Evolutionary conservation across 2,113 vertebrate species (phyloP).

Genomic region (Gulo gulo): DNA sequence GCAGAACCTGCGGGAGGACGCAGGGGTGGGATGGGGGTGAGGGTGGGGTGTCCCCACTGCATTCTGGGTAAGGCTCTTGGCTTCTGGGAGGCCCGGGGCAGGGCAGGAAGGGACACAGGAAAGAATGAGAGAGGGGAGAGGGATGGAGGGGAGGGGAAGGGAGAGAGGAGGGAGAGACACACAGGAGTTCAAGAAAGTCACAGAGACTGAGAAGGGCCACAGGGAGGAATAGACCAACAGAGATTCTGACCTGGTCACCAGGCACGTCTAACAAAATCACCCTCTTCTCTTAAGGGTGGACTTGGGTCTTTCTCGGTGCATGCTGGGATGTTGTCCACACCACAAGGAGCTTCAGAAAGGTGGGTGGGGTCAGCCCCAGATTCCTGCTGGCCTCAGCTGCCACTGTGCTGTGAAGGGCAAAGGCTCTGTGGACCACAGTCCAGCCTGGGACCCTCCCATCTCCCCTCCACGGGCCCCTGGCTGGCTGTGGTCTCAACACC

Average conservation of each 20-base stretch:
- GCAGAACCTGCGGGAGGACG: neutral
- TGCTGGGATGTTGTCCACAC: rapidly evolving
- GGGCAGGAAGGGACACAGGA: neutral
- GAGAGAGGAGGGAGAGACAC: neutral
- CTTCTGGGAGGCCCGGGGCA: neutral
- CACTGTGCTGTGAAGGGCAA: neutral
- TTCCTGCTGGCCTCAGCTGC: neutral
- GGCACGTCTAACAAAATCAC: neutral
- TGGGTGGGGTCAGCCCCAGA: neutral
- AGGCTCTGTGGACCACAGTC: neutral
- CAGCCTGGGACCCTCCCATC: neutral
- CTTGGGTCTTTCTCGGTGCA: neutral
- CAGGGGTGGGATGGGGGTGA: neutral
- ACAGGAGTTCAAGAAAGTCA: neutral
- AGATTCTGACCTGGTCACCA: neutral
- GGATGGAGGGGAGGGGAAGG: neutral
- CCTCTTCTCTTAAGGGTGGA: neutral
- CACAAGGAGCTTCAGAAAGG: neutral
- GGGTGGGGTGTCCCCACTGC: neutral
- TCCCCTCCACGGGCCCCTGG: neutral
- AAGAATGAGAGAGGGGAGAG: neutral
- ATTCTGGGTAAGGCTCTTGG: neutral
- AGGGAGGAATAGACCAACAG: neutral
- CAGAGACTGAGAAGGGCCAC: neutral
- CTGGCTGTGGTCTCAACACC: neutral